Evolutionary conservation across 2,113 vertebrate genomes (phyloP).

Genomic region (Donacobius atricapilla): DNA sequence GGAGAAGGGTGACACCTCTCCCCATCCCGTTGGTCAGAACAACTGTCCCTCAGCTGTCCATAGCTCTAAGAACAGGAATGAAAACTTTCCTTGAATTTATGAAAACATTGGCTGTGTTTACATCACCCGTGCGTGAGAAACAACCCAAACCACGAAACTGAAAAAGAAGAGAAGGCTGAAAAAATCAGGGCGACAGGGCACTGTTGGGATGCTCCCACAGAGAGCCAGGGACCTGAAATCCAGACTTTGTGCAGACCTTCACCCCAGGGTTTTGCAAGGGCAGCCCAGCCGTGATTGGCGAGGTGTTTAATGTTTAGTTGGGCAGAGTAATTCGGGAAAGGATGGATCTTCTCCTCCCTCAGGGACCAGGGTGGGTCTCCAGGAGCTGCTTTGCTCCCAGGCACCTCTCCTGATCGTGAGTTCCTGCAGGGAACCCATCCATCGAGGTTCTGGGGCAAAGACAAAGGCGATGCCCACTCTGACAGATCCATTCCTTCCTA

Average conservation of each 20-base stretch:
- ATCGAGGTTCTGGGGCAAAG: background rate
- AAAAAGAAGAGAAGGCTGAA: no score
- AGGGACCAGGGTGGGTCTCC: background rate
- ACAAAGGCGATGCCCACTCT: background rate
- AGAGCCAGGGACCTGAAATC: background rate
- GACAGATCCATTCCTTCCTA: background rate
- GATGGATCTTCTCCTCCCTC: background rate
- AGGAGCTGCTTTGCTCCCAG: background rate
- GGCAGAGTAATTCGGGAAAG: background rate
- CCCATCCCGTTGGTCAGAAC: no score
- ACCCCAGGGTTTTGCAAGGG: background rate
- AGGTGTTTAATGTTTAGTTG: background rate
- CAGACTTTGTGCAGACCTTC: background rate
- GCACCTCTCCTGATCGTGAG: background rate
- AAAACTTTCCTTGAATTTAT: no score
- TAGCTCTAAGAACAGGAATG: no score
- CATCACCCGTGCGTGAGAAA: no score
- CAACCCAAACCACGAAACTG: no score
- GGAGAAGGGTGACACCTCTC: no score
- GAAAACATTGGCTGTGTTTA: no score
- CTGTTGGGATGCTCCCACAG: background rate
- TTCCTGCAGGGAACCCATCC: background rate
- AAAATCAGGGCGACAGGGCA: no score
- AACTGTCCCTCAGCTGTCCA: no score
- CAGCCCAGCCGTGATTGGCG: background rate